Conservation (phyloP, 1,140 invertebrate species). For the Heliconius congener region DNA sequence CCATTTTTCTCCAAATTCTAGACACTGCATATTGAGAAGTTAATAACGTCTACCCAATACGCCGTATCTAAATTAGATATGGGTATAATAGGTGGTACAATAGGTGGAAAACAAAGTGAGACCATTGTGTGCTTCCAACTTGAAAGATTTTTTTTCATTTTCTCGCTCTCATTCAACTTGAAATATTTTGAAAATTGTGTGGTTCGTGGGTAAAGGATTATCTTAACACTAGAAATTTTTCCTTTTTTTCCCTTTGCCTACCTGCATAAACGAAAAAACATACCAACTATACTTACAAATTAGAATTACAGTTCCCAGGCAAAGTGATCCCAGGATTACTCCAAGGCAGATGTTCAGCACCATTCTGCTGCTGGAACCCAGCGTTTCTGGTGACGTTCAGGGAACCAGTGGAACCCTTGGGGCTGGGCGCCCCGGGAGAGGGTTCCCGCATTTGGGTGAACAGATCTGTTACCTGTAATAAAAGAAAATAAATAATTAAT, state of each 20-base stretch:
- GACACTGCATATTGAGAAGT: too few species aligned
- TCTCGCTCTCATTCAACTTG: too few species aligned
- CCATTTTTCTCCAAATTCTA: too few species aligned
- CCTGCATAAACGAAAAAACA: neutral
- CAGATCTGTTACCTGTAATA: conserved; percentile 85
- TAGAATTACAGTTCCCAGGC: conserved; percentile 58
- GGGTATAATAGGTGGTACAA: too few species aligned
- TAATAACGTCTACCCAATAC: too few species aligned
- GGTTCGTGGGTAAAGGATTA: neutral
- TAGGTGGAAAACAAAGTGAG: too few species aligned
- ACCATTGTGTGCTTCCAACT: too few species aligned
- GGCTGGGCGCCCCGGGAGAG: conserved; percentile 65
- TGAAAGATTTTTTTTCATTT: too few species aligned
- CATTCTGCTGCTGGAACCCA: conserved; percentile 66
- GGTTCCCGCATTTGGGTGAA: conserved; percentile 88
- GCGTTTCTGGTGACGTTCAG: conserved; percentile 63
- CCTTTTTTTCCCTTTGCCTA: neutral
- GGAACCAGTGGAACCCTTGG: conserved; percentile 54
- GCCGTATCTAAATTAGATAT: too few species aligned
- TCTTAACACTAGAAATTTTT: neutral
- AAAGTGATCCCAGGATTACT: conserved; percentile 56
- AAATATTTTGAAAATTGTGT: too few species aligned
- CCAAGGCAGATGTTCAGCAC: conserved; percentile 63
- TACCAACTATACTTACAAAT: conserved; percentile 54
- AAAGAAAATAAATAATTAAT: neutral